Percentiles rank a stretch among this genome's conserved stretches.
Conservation (phyloP, 2,888 invertebrate genomes). For the Callimorpha dominula region DNA sequence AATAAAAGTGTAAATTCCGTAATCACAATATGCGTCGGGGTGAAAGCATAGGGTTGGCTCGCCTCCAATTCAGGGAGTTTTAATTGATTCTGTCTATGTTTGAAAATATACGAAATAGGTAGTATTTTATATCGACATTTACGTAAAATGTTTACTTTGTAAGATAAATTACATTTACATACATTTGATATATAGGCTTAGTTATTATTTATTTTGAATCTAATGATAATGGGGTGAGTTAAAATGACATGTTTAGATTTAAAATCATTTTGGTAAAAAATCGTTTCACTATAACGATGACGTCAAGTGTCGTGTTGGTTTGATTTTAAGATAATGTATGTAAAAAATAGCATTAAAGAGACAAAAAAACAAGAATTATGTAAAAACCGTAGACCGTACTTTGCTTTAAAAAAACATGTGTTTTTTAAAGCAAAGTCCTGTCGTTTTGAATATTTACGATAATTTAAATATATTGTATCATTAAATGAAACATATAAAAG, state of each 20-base stretch:
- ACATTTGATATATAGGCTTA: slow-evolving; percentile 4
- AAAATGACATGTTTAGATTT: not conserved
- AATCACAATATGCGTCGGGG: not conserved
- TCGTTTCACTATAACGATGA: not conserved
- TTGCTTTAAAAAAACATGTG: too few species aligned
- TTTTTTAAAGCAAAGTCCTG: too few species aligned
- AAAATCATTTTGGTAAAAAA: not conserved
- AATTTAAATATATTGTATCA: too few species aligned
- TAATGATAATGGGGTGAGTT: not conserved
- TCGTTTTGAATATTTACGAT: too few species aligned
- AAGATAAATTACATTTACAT: not conserved
- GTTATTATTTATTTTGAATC: not conserved
- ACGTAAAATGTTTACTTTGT: not conserved
- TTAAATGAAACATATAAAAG: too few species aligned
- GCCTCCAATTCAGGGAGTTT: slow-evolving; percentile 48
- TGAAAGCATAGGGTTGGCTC: slow-evolving; percentile 44
- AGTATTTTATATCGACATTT: slow-evolving; percentile 27
- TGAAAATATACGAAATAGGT: slow-evolving; percentile 39
- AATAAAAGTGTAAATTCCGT: slow-evolving; percentile 25
- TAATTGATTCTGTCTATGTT: slow-evolving; percentile 58
- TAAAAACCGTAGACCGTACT: too few species aligned
- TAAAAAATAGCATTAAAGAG: too few species aligned
- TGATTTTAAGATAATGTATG: too few species aligned
- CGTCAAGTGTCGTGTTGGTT: not conserved
- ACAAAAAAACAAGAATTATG: too few species aligned